Conservation (phyloP, 1,140 invertebrate genomes). For the Magallana ariakensis region DNA sequence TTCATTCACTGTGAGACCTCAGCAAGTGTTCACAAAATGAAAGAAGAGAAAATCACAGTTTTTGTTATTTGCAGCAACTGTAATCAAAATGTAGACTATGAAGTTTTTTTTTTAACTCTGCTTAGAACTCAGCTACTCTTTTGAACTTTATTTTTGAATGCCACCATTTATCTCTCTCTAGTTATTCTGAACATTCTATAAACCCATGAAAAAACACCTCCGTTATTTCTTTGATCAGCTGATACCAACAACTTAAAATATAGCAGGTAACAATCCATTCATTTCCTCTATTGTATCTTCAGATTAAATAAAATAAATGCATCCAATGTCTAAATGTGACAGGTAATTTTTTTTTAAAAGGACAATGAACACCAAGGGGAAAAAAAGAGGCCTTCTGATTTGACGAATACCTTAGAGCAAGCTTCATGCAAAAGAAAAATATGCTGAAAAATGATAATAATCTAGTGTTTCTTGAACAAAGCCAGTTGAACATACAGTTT, state of each 20-base stretch:
- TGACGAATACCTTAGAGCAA: not conserved
- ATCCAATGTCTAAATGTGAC: not conserved
- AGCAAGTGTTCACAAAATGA: no score
- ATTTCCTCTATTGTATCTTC: constrained; percentile 11
- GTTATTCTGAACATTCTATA: not conserved
- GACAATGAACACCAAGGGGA: not conserved
- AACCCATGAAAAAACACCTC: not conserved
- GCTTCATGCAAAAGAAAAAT: not conserved
- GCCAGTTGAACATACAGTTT: not conserved
- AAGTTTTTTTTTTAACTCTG: not conserved
- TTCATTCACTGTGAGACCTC: no score
- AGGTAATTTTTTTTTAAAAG: constrained; percentile 13
- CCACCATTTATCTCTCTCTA: not conserved
- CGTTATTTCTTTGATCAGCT: constrained; percentile 15
- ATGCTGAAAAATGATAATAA: constrained; percentile 21
- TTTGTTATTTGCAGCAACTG: no score
- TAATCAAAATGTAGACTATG: not conserved
- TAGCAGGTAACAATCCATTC: not conserved
- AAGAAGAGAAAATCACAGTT: no score
- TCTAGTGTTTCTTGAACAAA: constrained; percentile 16
- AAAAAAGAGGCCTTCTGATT: not conserved
- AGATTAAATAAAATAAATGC: constrained; percentile 39
- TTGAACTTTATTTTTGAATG: not conserved
- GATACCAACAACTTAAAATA: constrained; percentile 7
- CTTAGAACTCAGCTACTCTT: not conserved